A percentile compares a stretch with the other conserved stretches of the same genome.
Conservation (phyloP, 2,797 vertebrate genomes). For the Sebastes reedi region DNA sequence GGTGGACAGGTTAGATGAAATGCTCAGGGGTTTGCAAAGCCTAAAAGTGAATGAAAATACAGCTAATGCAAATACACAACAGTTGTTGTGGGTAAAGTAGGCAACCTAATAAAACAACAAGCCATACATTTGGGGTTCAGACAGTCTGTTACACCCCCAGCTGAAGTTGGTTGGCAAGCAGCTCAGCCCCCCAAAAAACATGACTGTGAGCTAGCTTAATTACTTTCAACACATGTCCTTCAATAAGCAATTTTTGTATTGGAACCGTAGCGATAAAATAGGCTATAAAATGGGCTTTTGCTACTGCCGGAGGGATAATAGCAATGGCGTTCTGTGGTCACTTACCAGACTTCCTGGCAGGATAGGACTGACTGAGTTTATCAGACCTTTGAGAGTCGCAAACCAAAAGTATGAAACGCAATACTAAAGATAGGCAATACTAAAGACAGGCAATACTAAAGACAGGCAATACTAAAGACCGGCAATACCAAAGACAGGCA, state of each 20-base stretch:
- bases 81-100: background rate
- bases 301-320: accelerated
- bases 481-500: too few species aligned
- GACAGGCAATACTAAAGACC: too few species aligned
- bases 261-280: too few species aligned
- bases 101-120: background rate
- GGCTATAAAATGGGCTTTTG: too few species aligned
- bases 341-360: background rate
- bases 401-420: too few species aligned
- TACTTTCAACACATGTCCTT: background rate
- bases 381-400: too few species aligned
- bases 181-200: background rate
- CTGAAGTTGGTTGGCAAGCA: background rate
- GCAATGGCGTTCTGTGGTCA: background rate
- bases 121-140: background rate
- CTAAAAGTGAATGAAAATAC: background rate
- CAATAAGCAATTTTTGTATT: background rate
- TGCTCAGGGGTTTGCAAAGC: background rate
- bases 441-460: too few species aligned
- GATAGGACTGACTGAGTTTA: background rate
- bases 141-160: background rate
- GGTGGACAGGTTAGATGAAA: background rate
- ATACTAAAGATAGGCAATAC: too few species aligned
- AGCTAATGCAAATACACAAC: background rate
- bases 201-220: background rate